These are phyloP conservation scores for Esox niger DNA, from an alignment of 2,113 vertebrate genomes.

Conservation along the genomic window DNA sequence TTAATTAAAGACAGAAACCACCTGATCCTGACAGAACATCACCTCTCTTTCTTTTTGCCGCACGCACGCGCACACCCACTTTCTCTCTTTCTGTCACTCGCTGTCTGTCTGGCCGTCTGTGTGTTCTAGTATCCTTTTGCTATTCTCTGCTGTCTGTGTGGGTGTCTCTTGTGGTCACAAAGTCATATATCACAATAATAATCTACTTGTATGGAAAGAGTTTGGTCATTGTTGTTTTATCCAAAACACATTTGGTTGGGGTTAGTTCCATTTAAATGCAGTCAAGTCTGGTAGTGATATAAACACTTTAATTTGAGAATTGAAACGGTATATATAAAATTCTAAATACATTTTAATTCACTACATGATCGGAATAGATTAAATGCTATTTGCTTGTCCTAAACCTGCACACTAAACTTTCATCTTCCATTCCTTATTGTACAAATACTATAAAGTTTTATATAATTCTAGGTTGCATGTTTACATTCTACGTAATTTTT, in stretches of 20 bases:
- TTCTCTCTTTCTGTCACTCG: slow-evolving; percentile 25
- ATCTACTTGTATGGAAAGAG: slow-evolving; percentile 1
- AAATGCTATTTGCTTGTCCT: no score
- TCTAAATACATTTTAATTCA: no score
- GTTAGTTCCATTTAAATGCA: no score
- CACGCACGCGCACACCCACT: not conserved
- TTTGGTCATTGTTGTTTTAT: not conserved
- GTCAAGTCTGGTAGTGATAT: no score
- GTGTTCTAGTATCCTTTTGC: not conserved
- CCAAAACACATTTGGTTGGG: slow-evolving; percentile 1
- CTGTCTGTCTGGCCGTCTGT: not conserved
- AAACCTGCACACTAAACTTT: no score
- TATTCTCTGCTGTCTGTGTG: not conserved
- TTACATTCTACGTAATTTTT: not conserved
- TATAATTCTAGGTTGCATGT: not conserved
- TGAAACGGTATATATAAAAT: not conserved
- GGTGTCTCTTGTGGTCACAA: not conserved
- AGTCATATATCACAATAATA: not conserved
- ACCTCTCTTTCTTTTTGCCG: not conserved
- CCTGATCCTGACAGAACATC: slow-evolving; percentile 19
- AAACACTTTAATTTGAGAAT: not conserved
- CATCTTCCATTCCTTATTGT: not conserved
- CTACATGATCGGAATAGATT: no score
- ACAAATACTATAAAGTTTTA: not conserved
- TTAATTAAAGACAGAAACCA: slow-evolving; percentile 51